phyloP scores from a whole-genome alignment of 2,888 invertebrate species.

The Cosmia trapezina region DNA sequence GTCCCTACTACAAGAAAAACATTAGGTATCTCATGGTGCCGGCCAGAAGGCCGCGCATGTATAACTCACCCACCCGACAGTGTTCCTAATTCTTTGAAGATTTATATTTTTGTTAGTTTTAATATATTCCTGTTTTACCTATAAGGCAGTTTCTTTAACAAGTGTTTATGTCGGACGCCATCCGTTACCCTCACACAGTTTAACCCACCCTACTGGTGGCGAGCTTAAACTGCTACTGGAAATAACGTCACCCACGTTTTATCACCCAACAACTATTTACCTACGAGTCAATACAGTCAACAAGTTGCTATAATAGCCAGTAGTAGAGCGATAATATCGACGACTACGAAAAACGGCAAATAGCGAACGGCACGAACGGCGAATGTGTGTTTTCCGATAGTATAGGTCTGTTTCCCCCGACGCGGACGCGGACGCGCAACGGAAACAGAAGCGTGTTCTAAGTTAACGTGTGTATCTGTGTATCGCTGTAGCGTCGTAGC shows the following conservation, averaged over 20 bases:
- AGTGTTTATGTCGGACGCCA: not conserved
- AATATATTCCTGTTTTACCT: slow-evolving; percentile 41
- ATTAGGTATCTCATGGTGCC: slow-evolving; percentile 83
- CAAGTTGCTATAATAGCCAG: not conserved
- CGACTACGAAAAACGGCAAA: not conserved
- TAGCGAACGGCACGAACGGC: no score
- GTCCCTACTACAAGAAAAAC: slow-evolving; percentile 87
- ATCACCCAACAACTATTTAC: not conserved
- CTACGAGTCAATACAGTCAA: not conserved
- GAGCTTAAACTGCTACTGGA: not conserved
- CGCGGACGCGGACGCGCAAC: no score
- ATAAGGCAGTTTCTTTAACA: slow-evolving; percentile 4
- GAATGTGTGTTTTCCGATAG: no score
- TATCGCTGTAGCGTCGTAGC: no score
- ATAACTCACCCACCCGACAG: slow-evolving; percentile 76
- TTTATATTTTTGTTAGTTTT: slow-evolving; percentile 57
- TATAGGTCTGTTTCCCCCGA: no score
- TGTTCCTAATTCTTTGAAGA: slow-evolving; percentile 52
- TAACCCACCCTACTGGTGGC: not conserved
- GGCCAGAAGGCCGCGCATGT: slow-evolving; percentile 76
- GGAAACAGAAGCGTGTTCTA: no score
- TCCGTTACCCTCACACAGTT: not conserved
- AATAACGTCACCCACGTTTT: not conserved
- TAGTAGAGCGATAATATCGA: not conserved
- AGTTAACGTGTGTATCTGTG: no score